Evolutionary conservation across 2,113 vertebrate species (phyloP), one percentile per base, ranked within the genome.

Genomic region (Plestiodon gilberti): DNA sequence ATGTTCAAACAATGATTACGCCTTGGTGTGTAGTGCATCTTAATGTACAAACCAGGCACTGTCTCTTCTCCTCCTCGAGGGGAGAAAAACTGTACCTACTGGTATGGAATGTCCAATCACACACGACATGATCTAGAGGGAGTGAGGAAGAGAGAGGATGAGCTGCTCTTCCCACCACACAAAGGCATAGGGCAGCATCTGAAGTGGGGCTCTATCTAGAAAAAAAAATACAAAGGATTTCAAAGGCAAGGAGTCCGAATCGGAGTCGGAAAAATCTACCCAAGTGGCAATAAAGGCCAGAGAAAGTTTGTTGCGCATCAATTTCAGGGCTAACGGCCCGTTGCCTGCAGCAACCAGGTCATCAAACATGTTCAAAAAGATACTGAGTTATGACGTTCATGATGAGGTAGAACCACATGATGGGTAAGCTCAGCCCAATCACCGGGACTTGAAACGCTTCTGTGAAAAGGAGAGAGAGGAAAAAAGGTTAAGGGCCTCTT

Each of bases 301-400:
- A 38, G n/a, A 13, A 55, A 5, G 23, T 15, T n/a, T 11, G 30
- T 6, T 14, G 30, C n/a, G 2, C 6, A 3, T 55, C 65, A 35
- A 35, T 1, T 10, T 33, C 40, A 15, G 9, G 9, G 0, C 55
- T 23, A 55, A 1, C 10, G 4, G n/a, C 3, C 81, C 9, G 0
- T 20, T 30, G 15, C 17, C 35, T 7, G 35, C 61, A 38, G 35
- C 18, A 4, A 14, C 6, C 18, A 38, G 55, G 55, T 10, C 55
- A 14, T 57, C 55, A 57, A 13, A 5, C 35, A 7, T 30, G 8
- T 52, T 1, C 13, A 67, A 52, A 96, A 99, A 98, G 99, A 99
- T 99, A 99, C 98, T 99, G 99, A 69, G 99, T 99, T 94, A 99
- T 73, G 70, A 99, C 94, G 1, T 99, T 99, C 97, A 99, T 96